Base-by-base conservation (phyloP, 2,797 vertebrate genomes). In the Melanotaenia boesemani region DNA sequence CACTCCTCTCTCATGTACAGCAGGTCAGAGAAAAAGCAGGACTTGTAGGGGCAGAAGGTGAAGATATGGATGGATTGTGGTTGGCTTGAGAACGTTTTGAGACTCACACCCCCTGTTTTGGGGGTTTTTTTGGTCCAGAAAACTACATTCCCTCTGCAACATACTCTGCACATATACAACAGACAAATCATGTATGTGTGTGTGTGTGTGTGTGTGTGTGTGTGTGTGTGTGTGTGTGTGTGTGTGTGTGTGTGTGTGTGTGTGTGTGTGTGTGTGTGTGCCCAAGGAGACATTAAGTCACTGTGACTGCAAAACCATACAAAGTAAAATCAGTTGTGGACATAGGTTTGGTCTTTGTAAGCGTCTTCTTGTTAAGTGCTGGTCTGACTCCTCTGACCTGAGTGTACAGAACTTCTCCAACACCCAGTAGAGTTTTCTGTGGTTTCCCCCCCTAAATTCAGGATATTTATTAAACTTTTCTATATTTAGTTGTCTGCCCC, bases 401-500 rank as follows among this genome's bases (percentile, higher is more conserved):
- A 72, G 56, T 22, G 15, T 71, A 58, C 64, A 71, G 59, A 56
- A 48, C 74, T 79, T 71, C 83, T 82, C 80, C 74, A 88, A 92
- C 75, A 50, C 92, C 89, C 85, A 70, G 58, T 76, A 87, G 91
- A 83, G 59, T 79, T 88, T 85, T 84, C 66, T 34, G 73, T 86
- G 91, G 87, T 94, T 93, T 91, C 88, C 56, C 83, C 90, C 52
- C 90, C 79, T 73, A 80, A 88, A 85, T 91, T 85, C 88, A 88
- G 72, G 77, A 92, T 88, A 82, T 89, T 81, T 91, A 90, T 88
- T 79, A 81, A 91, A 91, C 88, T 72, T 70, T 59, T 88, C 96
- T 97, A 97, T 95, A 96, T 97, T 96, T 97, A 96, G 95, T 76
- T 67, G 82, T 63, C 73, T 90, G 93, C 92, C 94, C 78, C 94